Base-by-base conservation (phyloP, 2,113 vertebrate genomes). In the Rana temporaria region DNA sequence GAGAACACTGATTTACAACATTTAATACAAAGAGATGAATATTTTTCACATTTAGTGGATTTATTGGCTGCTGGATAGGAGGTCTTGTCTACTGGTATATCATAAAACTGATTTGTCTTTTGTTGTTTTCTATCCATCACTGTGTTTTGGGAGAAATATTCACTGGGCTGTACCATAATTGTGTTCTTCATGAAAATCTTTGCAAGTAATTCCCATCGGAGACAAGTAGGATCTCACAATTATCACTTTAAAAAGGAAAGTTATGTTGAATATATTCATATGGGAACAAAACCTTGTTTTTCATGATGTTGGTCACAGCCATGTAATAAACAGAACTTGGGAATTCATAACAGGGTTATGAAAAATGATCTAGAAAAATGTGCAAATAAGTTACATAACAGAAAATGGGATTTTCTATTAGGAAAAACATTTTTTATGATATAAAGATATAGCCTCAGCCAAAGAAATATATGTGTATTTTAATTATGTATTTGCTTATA, bases 181-280 rank as follows among this genome's bases (percentile, higher is more conserved):
- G 38, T 79, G 57, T 79, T 79, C 64, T 55, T 18, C 34, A 48
- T 67, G 76, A 67, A 64, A 67, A 78, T 18, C 56, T 79, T 79
- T 68, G 64, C 52, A 67, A 68, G 77, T 68, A 79, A 79, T 57
- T 79, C 64, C 77, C 77, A 68, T 56, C 3, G 65, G 64, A 57
- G n/a, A 32, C 4, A 52, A 67, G 42, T 53, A 79, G 30, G 55
- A 68, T 68, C 63, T 67, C 77, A 68, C 64, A 79, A 79, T 78
- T 78, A 65, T 78, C 60, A 78, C 63, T 67, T 78, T 32, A 15
- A 63, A 34, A 24, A 77, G 16, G 38, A 24, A 77, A 76, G 56
- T 20, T 20, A 19, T 48, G 63, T 64, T 17, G 14, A 5, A 63
- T 62, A 16, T 60, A 57, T 20, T 20, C 19, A 52, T 20, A 22